phyloP scores from a whole-genome alignment of 2,113 vertebrate species.

The Semnornis frantzii region DNA sequence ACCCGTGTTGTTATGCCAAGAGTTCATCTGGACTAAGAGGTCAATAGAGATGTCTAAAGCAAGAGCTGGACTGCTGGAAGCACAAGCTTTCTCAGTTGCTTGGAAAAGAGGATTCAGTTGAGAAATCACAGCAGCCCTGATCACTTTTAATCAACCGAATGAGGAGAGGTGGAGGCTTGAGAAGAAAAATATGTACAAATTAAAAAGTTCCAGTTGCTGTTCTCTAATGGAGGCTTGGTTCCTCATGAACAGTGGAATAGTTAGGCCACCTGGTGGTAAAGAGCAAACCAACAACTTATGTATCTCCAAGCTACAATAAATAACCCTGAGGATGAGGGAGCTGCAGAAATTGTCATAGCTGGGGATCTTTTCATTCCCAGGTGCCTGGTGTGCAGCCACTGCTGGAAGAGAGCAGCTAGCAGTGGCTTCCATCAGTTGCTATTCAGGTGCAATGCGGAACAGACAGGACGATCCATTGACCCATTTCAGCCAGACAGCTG shows the following conservation, averaged over 20 bases:
- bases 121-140: constrained; percentile 44
- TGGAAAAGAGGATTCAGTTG: constrained; percentile 6
- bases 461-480: neutral
- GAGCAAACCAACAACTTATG: constrained; percentile 9
- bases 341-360: neutral
- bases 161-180: constrained; percentile 6
- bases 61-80: neutral
- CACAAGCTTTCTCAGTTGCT: neutral
- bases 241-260: constrained; percentile 55
- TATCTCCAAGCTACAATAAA: neutral
- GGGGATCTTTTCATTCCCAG: neutral
- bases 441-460: neutral
- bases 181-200: constrained; percentile 53
- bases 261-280: constrained; percentile 78
- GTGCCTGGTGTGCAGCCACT: neutral
- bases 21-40: neutral
- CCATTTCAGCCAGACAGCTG: neutral
- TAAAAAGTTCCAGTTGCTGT: constrained; percentile 58
- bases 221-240: neutral
- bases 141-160: constrained; percentile 59
- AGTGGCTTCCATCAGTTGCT: neutral
- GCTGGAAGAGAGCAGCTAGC: neutral
- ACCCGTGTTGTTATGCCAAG: neutral
- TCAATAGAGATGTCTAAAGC: neutral
- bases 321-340: neutral